These are phyloP conservation scores for Ligdia adustata DNA, from an alignment of 2,888 invertebrate species.

Conservation along the genomic window DNA sequence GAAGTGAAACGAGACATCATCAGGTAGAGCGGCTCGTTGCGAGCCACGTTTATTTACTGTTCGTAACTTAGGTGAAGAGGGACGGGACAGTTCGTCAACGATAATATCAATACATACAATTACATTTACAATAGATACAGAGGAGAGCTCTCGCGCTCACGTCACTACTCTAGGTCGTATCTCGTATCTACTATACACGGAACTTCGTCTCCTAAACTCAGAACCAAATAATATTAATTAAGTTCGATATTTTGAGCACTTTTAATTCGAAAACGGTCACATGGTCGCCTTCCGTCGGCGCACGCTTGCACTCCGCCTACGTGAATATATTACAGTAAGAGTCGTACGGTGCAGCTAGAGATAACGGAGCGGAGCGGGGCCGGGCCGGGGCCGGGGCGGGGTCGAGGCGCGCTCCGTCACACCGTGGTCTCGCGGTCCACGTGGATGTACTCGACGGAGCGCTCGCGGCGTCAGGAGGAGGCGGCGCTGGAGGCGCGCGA, in stretches of 20 bases:
- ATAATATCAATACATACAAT: constrained; percentile 36
- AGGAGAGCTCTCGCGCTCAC: constrained; percentile 6
- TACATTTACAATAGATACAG: constrained; percentile 23
- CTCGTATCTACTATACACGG: no score
- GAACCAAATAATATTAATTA: constrained; percentile 19
- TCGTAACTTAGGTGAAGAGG: constrained; percentile 71
- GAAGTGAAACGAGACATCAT: no score
- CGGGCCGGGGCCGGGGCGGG: background rate
- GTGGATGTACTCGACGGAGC: constrained; percentile 96
- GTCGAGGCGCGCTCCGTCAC: constrained; percentile 81
- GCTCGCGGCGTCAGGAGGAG: constrained; percentile 94
- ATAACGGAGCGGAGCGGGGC: no score
- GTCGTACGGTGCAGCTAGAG: no score
- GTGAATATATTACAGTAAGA: constrained; percentile 17
- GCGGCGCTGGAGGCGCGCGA: constrained; percentile 81
- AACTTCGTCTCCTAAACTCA: constrained; percentile 14
- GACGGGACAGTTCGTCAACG: constrained; percentile 77
- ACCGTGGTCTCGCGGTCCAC: constrained; percentile 97
- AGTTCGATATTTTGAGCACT: constrained; percentile 26
- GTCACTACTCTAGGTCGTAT: constrained; percentile 33
- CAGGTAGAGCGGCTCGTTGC: constrained; percentile 43
- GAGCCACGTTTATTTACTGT: constrained; percentile 63
- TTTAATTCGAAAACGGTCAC: constrained; percentile 11
- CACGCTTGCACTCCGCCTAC: no score
- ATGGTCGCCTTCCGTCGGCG: no score